Percentiles rank a stretch among this genome's conserved stretches.
Conservation (phyloP, 2,797 vertebrate genomes). For the Rhinatrema bivittatum region DNA sequence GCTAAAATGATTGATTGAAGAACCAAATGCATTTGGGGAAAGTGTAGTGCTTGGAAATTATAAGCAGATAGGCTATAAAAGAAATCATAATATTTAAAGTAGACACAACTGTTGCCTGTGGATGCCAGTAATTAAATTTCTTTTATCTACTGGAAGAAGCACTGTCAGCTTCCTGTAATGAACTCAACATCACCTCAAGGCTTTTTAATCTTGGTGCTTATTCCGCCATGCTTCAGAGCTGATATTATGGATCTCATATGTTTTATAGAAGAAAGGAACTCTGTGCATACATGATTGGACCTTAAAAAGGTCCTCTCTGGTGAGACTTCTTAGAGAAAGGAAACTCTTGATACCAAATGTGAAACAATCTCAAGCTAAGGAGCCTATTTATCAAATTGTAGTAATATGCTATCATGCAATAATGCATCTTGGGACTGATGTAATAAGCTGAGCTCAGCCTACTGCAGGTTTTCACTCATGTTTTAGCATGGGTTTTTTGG, state of each 20-base stretch:
- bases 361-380: no score
- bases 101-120: constrained; percentile 21
- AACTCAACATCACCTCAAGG: constrained; percentile 30
- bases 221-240: constrained; percentile 24
- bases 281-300: constrained; percentile 11
- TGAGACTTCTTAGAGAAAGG: background rate
- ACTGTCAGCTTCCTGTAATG: constrained; percentile 25
- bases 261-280: constrained; percentile 23
- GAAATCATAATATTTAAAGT: constrained; percentile 27
- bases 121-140: constrained; percentile 38
- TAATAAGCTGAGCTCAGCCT: no score
- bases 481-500: no score
- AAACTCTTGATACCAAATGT: constrained; percentile 9
- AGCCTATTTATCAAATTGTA: no score
- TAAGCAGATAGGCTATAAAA: constrained; percentile 21
- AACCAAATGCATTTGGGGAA: constrained; percentile 12
- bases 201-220: constrained; percentile 34
- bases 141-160: constrained; percentile 34
- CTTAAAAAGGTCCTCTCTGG: background rate
- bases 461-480: no score
- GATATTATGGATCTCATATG: constrained; percentile 24
- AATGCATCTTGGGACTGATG: no score
- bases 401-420: no score
- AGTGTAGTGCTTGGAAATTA: constrained; percentile 11
- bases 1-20: constrained; percentile 28